Base-by-base conservation (phyloP, 2,888 invertebrate species). In the Litoditis marina region DNA sequence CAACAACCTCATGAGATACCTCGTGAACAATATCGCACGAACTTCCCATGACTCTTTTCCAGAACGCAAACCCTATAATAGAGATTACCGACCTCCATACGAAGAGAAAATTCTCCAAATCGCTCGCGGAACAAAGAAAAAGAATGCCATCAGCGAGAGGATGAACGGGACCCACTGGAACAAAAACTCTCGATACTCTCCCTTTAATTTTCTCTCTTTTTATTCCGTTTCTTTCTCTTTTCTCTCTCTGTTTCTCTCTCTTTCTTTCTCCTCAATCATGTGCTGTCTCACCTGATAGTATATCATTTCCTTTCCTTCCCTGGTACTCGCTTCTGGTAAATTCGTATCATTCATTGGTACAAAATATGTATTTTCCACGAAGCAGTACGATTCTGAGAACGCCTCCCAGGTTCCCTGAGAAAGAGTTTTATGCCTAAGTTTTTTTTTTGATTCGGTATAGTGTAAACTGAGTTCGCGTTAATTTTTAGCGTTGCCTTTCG, bases 381-480 rank as follows among this genome's bases (percentile, higher is more conserved):
- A 85, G 77, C 86, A 86, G 58, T 86, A 85, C 73, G 84, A 84
- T 69, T 86, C 84, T 34, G 85, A 83, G 77, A 85, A 86, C 55
- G 84, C 83, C 66, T 85, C 85, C 84, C 85, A 85, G 50, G 83
- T 83, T 16, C 60, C 73, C 60, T 70, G 52, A 49, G 61, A 49
- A 1, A 34, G 42, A 53, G 7, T 27, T 47, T 19, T 13, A n/a
- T 11, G 5, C n/a, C n/a, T 1, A 25, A 8, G 16, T 8, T 8
- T 11, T 27, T 11, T 16, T 8, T 8, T 8, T 8, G 47, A 47
- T 8, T 13, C 8, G 47, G 47, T 8, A 47, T 8, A 27, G 25
- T 1, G 52, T 27, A 16, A 30, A 27, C n/a, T n/a, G n/a, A n/a
- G n/a, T n/a, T n/a, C n/a, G n/a, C n/a, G n/a, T n/a, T n/a, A n/a